These are phyloP conservation scores for Cuniculus paca DNA, from an alignment of 2,797 vertebrate genomes.

Conservation along the genomic window DNA sequence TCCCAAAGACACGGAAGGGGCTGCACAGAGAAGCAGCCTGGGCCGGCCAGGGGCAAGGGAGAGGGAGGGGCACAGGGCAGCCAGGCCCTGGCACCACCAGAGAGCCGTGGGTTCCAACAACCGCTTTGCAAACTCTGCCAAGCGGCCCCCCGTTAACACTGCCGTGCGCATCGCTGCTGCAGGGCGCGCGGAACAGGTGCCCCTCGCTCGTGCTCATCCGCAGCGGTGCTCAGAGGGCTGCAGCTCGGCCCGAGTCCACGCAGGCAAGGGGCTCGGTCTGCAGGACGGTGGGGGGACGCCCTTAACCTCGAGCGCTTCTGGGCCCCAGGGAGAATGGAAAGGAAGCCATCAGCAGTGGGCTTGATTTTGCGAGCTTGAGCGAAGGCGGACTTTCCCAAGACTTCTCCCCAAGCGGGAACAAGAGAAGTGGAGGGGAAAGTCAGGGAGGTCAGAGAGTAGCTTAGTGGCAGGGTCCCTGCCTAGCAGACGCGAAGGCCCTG, in stretches of 20 bases:
- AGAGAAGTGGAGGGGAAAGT: too few species aligned
- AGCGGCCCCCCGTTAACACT: neutral
- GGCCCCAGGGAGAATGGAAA: neutral
- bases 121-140: neutral
- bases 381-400: neutral
- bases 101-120: neutral
- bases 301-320: neutral
- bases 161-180: neutral
- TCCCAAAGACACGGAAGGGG: neutral
- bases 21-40: neutral
- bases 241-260: neutral
- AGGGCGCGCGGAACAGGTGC: neutral
- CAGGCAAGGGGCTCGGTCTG: neutral
- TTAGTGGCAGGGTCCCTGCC: neutral
- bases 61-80: neutral
- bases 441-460: neutral
- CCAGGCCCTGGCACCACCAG: too few species aligned
- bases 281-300: neutral
- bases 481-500: neutral
- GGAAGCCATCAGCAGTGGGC: neutral
- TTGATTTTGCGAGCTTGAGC: neutral
- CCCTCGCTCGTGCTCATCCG: neutral
- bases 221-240: neutral
- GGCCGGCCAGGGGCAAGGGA: neutral
- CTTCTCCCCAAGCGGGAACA: neutral